Base-by-base conservation (phyloP, 2,888 invertebrate genomes). In the Plutella xylostella region DNA sequence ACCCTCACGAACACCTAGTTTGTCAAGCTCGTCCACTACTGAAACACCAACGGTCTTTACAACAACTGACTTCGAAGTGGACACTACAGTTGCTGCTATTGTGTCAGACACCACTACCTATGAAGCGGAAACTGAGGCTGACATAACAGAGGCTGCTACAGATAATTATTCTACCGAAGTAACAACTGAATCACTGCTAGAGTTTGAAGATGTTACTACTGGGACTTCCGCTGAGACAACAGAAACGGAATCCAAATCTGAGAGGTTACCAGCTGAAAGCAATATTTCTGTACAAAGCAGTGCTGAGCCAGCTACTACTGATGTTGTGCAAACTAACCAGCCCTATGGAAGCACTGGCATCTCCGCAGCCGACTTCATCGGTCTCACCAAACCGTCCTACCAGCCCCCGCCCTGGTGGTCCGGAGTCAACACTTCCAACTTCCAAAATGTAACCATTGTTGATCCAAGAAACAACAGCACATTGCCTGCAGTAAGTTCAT, bases 201-300 rank as follows among this genome's bases (percentile, higher is more conserved):
- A n/a, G n/a, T n/a, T n/a, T n/a, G n/a, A n/a, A n/a, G n/a, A n/a
- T n/a, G n/a, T n/a, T n/a, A 61, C 54, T 37, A 55, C 67, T 46
- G 60, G 63, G 25, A 56, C 63, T 28, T 56, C 67, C 22, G 51
- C 53, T 22, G 57, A 61, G 52, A 47, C 55, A 17, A 60, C 60
- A n/a, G 48, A 56, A 35, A 57, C 58, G n/a, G 73, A 72, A 50
- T 51, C 51, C 0, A 73, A 70, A 58, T 60, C 67, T 25, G 77
- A 79, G 56, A 63, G 64, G 46, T 43, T 65, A 30, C 68, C 73
- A 4, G 72, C 75, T 42, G 77, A 76, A 52, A 80, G 73, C 48
- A 72, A 64, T 46, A 68, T 75, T 48, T 72, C 68, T 40, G 51
- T 66, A 17, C 69, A 72, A 51, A 76, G 61, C 47, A 77, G 66